Evolutionary conservation across 2,797 vertebrate genomes (phyloP).

Genomic region (Neoniphon sammara): DNA sequence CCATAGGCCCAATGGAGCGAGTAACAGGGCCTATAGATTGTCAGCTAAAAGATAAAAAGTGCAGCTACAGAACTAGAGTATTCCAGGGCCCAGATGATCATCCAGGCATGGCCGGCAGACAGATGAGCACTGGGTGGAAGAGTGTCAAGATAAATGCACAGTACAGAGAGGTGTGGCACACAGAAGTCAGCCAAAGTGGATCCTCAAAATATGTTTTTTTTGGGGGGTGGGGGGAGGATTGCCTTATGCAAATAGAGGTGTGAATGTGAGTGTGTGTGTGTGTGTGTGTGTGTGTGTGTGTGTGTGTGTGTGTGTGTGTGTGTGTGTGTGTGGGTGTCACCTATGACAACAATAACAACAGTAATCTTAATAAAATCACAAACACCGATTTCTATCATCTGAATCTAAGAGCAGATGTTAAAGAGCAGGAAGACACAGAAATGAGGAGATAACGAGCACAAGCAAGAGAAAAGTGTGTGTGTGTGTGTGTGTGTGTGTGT

Average conservation of each 20-base stretch:
- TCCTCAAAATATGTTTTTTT: constrained; percentile 31
- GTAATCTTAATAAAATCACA: too few relatives aligned
- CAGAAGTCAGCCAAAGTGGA: constrained; percentile 12
- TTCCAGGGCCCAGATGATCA: constrained; percentile 42
- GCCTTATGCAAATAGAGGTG: constrained; percentile 24
- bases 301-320: neutral
- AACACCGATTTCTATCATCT: too few relatives aligned
- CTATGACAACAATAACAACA: too few relatives aligned
- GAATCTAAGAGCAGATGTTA: too few relatives aligned
- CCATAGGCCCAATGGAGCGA: constrained; percentile 30
- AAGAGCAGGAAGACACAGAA: too few relatives aligned
- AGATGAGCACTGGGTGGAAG: constrained; percentile 45
- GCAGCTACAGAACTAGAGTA: constrained; percentile 36
- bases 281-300: neutral
- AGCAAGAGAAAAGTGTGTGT: too few relatives aligned
- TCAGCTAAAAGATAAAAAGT: constrained; percentile 42
- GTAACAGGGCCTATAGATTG: constrained; percentile 34
- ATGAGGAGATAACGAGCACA: too few relatives aligned
- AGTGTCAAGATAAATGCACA: constrained; percentile 52
- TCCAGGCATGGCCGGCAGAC: constrained; percentile 44
- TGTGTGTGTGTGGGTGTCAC: neutral
- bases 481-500: neutral
- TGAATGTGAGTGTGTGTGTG: neutral
- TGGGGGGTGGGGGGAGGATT: too few relatives aligned
- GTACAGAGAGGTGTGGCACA: constrained; percentile 42